These are phyloP conservation scores for Furcula furcula DNA, from an alignment of 2,888 invertebrate species.

Conservation along the genomic window DNA sequence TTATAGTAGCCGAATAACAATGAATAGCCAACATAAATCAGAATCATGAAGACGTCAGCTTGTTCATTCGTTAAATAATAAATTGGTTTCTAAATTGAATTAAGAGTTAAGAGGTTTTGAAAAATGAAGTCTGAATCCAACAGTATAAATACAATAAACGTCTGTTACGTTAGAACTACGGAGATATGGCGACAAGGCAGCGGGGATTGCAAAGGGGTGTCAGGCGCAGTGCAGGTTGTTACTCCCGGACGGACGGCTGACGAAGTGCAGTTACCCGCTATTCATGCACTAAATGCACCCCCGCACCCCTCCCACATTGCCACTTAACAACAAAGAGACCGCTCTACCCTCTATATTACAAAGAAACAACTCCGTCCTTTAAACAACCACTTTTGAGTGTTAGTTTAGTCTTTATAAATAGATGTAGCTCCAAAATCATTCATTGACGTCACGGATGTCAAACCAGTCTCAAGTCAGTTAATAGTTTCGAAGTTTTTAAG, in stretches of 20 bases:
- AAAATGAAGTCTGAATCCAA: too few relatives aligned
- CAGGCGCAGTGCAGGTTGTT: constrained; percentile 65
- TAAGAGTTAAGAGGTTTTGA: too few relatives aligned
- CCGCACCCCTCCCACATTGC: constrained; percentile 49
- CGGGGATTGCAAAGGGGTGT: constrained; percentile 40
- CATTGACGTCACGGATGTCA: too few relatives aligned
- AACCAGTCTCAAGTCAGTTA: too few relatives aligned
- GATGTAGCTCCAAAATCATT: constrained; percentile 44
- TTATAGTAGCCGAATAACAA: too few relatives aligned
- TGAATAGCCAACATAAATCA: too few relatives aligned
- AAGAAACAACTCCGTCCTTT: constrained; percentile 69
- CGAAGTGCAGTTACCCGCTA: constrained; percentile 78
- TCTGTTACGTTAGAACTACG: constrained; percentile 30
- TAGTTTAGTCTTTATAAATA: constrained; percentile 54
- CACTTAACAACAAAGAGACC: constrained; percentile 79
- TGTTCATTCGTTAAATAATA: too few relatives aligned
- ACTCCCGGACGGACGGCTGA: constrained; percentile 74
- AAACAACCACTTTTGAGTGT: constrained; percentile 65
- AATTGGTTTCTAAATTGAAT: too few relatives aligned
- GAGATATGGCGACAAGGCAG: constrained; percentile 45
- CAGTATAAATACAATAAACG: not conserved
- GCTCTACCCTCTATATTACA: constrained; percentile 78
- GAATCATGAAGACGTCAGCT: too few relatives aligned
- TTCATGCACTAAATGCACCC: constrained; percentile 74
- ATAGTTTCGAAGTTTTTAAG: too few relatives aligned